These are phyloP conservation scores for Phylloscopus trochiloides DNA, from an alignment of 2,113 vertebrate genomes.

Conservation along the genomic window DNA sequence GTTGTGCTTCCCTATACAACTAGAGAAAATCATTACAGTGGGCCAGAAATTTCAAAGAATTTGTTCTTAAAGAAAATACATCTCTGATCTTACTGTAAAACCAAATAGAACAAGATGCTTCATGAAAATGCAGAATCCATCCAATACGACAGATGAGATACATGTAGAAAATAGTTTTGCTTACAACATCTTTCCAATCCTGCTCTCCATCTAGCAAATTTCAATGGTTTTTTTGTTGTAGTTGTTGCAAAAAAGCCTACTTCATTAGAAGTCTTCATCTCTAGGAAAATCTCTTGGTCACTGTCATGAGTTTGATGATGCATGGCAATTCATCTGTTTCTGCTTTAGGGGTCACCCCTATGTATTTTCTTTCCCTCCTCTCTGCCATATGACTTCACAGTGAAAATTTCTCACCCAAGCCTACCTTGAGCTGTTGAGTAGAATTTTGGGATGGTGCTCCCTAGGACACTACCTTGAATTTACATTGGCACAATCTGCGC, in stretches of 20 bases:
- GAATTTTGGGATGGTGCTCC: neutral
- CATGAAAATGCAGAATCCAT: neutral
- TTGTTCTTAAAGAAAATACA: neutral
- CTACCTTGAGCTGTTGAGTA: neutral
- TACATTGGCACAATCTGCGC: neutral
- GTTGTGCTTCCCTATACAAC: neutral
- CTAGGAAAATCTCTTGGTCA: neutral
- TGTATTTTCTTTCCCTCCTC: neutral
- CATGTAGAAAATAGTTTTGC: neutral
- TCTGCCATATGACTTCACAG: neutral
- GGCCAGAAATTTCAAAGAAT: neutral
- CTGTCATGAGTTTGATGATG: neutral
- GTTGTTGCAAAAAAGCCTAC: accelerated
- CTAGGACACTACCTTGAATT: neutral
- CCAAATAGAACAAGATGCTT: neutral
- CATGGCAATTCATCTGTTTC: neutral
- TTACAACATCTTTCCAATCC: neutral
- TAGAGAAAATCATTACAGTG: neutral
- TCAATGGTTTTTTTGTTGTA: neutral
- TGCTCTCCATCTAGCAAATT: neutral
- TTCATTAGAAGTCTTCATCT: neutral
- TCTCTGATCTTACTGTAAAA: neutral
- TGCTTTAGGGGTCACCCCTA: neutral
- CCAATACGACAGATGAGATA: neutral
- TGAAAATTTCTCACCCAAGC: neutral